These are phyloP conservation scores for Gasterosteus aculeatus DNA, from an alignment of 2,113 vertebrate species.

Conservation along the genomic window DNA sequence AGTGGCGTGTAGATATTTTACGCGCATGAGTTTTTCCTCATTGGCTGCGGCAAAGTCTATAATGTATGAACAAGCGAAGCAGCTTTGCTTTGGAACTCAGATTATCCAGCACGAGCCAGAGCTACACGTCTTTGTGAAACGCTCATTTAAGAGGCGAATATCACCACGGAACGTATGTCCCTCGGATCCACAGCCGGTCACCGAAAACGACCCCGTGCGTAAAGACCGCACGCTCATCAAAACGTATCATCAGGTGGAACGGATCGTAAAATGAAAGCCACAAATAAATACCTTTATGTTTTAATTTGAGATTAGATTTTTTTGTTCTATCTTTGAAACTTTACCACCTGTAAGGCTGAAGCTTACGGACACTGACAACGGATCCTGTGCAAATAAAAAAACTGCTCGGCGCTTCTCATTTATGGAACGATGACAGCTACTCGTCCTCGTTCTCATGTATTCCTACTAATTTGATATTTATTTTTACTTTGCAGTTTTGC, in stretches of 20 bases:
- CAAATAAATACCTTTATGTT: neutral
- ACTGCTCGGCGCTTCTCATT: conserved; percentile 35
- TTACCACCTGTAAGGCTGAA: conserved; percentile 46
- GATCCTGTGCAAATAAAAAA: conserved; percentile 42
- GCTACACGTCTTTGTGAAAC: conserved; percentile 45
- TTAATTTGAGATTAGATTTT: neutral
- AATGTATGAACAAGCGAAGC: conserved; percentile 56
- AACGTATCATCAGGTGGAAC: neutral
- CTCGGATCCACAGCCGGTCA: conserved; percentile 33
- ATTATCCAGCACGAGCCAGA: conserved; percentile 56
- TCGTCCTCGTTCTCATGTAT: conserved; percentile 19
- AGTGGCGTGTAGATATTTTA: conserved; percentile 59
- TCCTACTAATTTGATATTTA: conserved; percentile 12
- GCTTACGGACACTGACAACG: conserved; percentile 43
- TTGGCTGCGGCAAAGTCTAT: conserved; percentile 39
- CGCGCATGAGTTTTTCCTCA: conserved; percentile 47
- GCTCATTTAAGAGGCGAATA: conserved; percentile 34
- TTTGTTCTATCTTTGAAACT: neutral
- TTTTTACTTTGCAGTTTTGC: conserved; percentile 18
- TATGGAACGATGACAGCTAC: conserved; percentile 53
- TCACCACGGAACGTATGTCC: conserved; percentile 41
- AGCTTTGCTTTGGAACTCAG: conserved; percentile 59
- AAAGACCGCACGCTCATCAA: conserved; percentile 9
- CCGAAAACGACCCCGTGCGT: conserved; percentile 22
- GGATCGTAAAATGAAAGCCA: neutral